These are phyloP conservation scores for Atherinomorus stipes DNA, from an alignment of 2,113 vertebrate genomes.

Conservation along the genomic window DNA sequence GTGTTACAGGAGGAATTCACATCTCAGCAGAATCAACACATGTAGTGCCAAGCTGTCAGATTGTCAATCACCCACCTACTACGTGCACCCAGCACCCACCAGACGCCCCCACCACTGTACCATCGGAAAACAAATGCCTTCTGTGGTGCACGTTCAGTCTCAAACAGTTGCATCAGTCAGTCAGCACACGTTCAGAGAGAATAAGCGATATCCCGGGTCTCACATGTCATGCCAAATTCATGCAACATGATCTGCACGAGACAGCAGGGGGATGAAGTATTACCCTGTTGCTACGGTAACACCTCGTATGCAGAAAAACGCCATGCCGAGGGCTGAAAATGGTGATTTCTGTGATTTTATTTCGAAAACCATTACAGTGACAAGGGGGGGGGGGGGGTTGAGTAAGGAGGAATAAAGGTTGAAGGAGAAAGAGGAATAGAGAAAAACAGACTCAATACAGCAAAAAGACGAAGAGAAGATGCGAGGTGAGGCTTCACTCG, in stretches of 20 bases:
- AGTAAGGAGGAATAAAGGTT: conserved; percentile 18
- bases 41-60: conserved; percentile 5
- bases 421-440: conserved; percentile 15
- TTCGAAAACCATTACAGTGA: conserved; percentile 56
- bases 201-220: conserved; percentile 39
- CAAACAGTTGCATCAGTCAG: conserved; percentile 21
- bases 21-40: conserved; percentile 28
- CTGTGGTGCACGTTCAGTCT: not conserved
- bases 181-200: conserved; percentile 29
- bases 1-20: conserved; percentile 17
- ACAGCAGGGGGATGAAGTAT: conserved; percentile 72
- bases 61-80: conserved; percentile 32
- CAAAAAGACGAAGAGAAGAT: conserved; percentile 30
- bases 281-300: conserved; percentile 79
- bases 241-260: conserved; percentile 59
- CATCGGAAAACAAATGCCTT: conserved; percentile 14
- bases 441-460: conserved; percentile 39
- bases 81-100: conserved; percentile 6
- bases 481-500: conserved; percentile 33
- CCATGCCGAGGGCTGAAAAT: conserved; percentile 58
- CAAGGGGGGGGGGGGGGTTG: not conserved
- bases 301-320: conserved; percentile 66
- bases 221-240: conserved; percentile 69
- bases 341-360: conserved; percentile 72
- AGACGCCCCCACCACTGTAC: not conserved